Evolutionary conservation across 2,797 vertebrate genomes (phyloP), one percentile per base, ranked within the genome.

Genomic region (Streptopelia turtur): DNA sequence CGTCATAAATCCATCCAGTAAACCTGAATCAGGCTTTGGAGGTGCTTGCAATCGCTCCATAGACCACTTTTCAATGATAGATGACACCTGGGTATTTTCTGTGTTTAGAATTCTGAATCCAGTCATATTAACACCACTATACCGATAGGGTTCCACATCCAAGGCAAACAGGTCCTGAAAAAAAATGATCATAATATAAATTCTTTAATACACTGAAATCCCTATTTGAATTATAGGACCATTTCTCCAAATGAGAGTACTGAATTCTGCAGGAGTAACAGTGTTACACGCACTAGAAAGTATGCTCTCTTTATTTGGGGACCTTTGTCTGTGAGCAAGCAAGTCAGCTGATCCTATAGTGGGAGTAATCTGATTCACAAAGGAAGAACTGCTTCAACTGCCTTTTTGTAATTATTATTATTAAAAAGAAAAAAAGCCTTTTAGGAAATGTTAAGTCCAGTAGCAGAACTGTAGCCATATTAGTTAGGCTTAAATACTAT

Each of bases 1-100:
- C 98, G 99, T 99, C 99, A 99, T 99, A 98, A 99, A 99, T 98
- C 99, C 99, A 97, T 99, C 99, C 98, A 99, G 98, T 97, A 99
- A 98, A 97, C 99, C 99, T 37, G 99, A 99, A 96, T 99, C 99
- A 3, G 99, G 98, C 96, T 99, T 99, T 5, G 99, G 99, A 13
- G 99, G 99, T 43, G 99, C 99, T 96, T 99, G 99, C 63, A 99
- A 98, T 69, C 99, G 97, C 97, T 99, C 99, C 99, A 99, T 99
- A 3, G 99, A 99, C 99, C 99, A 99, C 94, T 99, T 99, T 97
- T 99, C 99, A 59, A 99, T 99, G 95, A 99, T 99, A 23, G 99
- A 99, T 17, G 99, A 98, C 92, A 99, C 99, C 97, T 99, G 99
- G 81, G 98, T 98, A 41, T 99, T 99, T 97, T 99, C 99, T 0